Evolutionary conservation across 2,888 invertebrate genomes (phyloP).

Genomic region (Spodoptera exigua): DNA sequence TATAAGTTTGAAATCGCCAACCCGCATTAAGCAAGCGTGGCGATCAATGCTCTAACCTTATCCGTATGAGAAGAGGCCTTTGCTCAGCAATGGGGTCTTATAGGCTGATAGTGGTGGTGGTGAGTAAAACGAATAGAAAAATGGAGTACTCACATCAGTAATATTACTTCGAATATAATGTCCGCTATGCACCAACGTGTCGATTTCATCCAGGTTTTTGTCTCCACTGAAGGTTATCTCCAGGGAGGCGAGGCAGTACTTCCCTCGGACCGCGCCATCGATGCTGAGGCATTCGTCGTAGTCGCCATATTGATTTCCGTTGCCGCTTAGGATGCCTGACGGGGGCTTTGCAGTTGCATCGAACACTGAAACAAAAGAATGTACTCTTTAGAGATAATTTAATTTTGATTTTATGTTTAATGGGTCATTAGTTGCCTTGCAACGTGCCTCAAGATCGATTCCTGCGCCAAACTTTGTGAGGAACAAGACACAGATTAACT

Average conservation of each 20-base stretch:
- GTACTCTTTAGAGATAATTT: too few relatives aligned
- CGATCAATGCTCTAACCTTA: too few relatives aligned
- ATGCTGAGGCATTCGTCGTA: conserved; percentile 91
- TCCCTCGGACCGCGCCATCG: conserved; percentile 88
- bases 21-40: too few relatives aligned
- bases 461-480: too few relatives aligned
- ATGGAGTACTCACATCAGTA: conserved; percentile 83
- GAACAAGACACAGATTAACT: too few relatives aligned
- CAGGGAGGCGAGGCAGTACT: conserved; percentile 91
- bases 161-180: conserved; percentile 87
- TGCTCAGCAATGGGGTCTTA: too few relatives aligned
- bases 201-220: conserved; percentile 70
- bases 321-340: conserved; percentile 91
- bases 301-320: conserved; percentile 92
- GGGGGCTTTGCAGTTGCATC: conserved; percentile 93
- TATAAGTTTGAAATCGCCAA: too few relatives aligned
- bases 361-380: conserved; percentile 89
- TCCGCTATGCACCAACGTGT: conserved; percentile 86
- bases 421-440: too few relatives aligned
- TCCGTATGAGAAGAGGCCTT: too few relatives aligned
- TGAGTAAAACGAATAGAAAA: neutral
- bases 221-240: conserved; percentile 76
- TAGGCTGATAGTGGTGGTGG: too few relatives aligned
- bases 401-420: too few relatives aligned
- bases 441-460: too few relatives aligned